Base-by-base conservation (phyloP, 2,797 vertebrate species). In the Crenuchus spilurus region DNA sequence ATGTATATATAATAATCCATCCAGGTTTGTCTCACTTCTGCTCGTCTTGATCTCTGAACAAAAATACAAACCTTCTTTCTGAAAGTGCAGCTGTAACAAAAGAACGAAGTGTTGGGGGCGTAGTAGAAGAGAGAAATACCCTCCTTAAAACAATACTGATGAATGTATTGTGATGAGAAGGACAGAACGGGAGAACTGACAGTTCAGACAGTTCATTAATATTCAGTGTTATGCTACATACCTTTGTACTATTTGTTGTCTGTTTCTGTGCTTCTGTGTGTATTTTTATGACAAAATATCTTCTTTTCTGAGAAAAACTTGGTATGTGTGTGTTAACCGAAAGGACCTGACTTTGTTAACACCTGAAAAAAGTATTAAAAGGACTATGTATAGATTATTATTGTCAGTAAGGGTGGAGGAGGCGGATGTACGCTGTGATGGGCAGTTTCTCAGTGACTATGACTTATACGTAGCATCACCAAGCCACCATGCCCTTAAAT, bases 1-100 rank as follows among this genome's bases (percentile, higher is more conserved):
- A n/a, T n/a, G n/a, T n/a, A n/a, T n/a, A n/a, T n/a, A n/a, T n/a
- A n/a, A n/a, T n/a, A n/a, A n/a, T n/a, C n/a, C n/a, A n/a, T n/a
- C n/a, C n/a, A 70, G 72, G 64, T 83, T 88, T 89, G 89, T 81
- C 77, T 87, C 75, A 77, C 46, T 77, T 60, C 26, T 75, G 58
- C 75, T 72, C 78, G 74, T 84, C 87, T 91, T 89, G 86, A 87
- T 89, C 81, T 82, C 79, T 46, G 77, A 81, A 85, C 70, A 58
- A 72, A 65, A 62, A 57, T 80, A 78, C 44, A 74, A 20, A 41
- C n/a, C n/a, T n/a, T n/a, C n/a, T n/a, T n/a, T n/a, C n/a, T n/a
- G n/a, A n/a, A n/a, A n/a, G n/a, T n/a, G n/a, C n/a, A n/a, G n/a
- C n/a, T n/a, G 11, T 24, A 2, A 22, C 10, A 20, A 57, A 8